phyloP scores from a whole-genome alignment of 1,140 invertebrate genomes.

The Pachyrhynchus sulphureomaculatus region DNA sequence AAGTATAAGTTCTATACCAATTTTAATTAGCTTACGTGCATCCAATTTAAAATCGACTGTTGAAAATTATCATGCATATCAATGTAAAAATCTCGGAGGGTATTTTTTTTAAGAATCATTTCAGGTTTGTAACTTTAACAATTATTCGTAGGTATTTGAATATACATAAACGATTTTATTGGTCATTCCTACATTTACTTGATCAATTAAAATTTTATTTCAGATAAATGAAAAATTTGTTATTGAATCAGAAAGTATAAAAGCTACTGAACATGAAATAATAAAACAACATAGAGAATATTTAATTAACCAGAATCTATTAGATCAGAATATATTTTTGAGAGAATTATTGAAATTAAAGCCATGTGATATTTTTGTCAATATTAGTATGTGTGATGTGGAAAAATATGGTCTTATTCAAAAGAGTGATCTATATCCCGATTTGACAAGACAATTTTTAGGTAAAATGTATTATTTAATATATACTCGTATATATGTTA shows the following conservation, averaged over 20 bases:
- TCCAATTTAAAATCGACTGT: too few relatives aligned
- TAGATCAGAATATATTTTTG: slow-evolving; percentile 17
- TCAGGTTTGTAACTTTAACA: too few relatives aligned
- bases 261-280: slow-evolving; percentile 22
- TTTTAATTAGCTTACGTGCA: too few relatives aligned
- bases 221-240: slow-evolving; percentile 21
- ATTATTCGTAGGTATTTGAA: too few relatives aligned
- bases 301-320: slow-evolving; percentile 15
- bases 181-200: too few relatives aligned
- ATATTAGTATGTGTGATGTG: slow-evolving; percentile 10
- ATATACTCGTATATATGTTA: too few relatives aligned
- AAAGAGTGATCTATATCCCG: slow-evolving; percentile 31
- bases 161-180: too few relatives aligned
- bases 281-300: slow-evolving; percentile 22
- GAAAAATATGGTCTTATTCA: slow-evolving; percentile 32
- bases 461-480: slow-evolving; percentile 12
- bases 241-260: slow-evolving; percentile 16
- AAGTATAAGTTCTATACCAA: too few relatives aligned
- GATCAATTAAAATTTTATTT: too few relatives aligned
- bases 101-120: too few relatives aligned
- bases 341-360: slow-evolving; percentile 33
- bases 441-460: slow-evolving; percentile 19
- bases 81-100: too few relatives aligned
- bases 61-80: too few relatives aligned
- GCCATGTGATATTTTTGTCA: slow-evolving; percentile 19